Percentiles rank a stretch among this genome's conserved stretches.
Evolutionary conservation across 2,888 invertebrate species (phyloP).

Genomic region (Andricus quercusramuli): DNA sequence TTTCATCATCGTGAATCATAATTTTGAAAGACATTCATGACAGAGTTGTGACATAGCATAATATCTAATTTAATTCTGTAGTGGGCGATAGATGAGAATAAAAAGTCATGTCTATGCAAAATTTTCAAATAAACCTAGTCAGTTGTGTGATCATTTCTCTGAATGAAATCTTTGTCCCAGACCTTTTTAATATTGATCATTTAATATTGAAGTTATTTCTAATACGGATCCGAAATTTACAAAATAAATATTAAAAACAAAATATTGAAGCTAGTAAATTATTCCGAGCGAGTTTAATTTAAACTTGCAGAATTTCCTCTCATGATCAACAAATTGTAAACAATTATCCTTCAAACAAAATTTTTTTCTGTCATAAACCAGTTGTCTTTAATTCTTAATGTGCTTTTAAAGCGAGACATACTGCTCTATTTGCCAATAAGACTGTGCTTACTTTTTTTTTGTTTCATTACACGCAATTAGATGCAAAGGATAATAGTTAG

Average conservation of each 20-base stretch:
- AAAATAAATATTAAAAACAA: too few species aligned
- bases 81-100: conserved; percentile 29
- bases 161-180: conserved; percentile 22
- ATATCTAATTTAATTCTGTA: conserved; percentile 30
- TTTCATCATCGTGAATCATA: conserved; percentile 25
- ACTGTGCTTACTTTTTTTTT: conserved; percentile 8
- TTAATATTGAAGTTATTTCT: neutral
- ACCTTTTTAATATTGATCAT: neutral
- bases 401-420: neutral
- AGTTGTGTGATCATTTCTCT: neutral
- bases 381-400: conserved; percentile 14
- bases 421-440: conserved; percentile 27
- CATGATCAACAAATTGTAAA: neutral
- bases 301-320: neutral
- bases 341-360: neutral
- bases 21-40: conserved; percentile 24
- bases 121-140: conserved; percentile 30
- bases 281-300: neutral
- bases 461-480: conserved; percentile 24
- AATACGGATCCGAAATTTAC: too few species aligned
- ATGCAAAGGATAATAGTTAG: conserved; percentile 36
- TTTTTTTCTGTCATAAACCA: neutral
- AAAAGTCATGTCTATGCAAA: conserved; percentile 28
- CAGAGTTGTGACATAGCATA: conserved; percentile 31
- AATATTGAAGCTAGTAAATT: too few species aligned